phyloP scores from a whole-genome alignment of 1,140 invertebrate genomes.

The Ptiloglossa arizonensis region DNA sequence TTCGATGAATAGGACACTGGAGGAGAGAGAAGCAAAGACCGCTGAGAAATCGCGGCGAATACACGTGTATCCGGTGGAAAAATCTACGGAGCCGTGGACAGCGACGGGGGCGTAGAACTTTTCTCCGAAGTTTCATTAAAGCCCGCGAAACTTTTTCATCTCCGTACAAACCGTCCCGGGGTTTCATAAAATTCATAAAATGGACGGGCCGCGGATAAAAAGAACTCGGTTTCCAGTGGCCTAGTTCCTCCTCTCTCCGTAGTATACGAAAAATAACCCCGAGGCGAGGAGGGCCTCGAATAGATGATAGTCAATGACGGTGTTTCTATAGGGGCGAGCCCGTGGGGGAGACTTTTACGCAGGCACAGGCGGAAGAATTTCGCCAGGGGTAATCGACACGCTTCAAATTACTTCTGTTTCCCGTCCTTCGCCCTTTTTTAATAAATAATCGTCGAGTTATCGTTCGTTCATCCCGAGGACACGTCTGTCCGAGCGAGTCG shows the following conservation, averaged over 20 bases:
- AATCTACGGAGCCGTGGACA: background rate
- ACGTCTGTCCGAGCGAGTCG: too few species aligned
- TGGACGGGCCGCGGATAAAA: constrained; percentile 52
- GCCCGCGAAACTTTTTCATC: constrained; percentile 62
- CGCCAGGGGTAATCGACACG: constrained; percentile 37
- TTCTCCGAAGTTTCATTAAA: constrained; percentile 40
- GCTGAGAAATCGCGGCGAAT: background rate
- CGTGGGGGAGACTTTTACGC: constrained; percentile 3
- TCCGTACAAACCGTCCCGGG: constrained; percentile 15
- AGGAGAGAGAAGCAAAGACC: too few species aligned
- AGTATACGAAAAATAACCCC: constrained; percentile 62
- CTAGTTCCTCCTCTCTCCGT: constrained; percentile 51
- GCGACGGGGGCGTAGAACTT: constrained; percentile 3
- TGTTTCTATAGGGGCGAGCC: constrained; percentile 35
- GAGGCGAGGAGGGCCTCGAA: constrained; percentile 54
- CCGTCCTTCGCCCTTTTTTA: constrained; percentile 5
- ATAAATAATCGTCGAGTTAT: constrained; percentile 42
- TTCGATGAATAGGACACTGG: background rate
- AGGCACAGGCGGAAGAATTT: constrained; percentile 2
- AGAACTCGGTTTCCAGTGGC: constrained; percentile 56
- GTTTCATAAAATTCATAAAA: constrained; percentile 66
- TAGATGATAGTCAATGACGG: constrained; percentile 63
- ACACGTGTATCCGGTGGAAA: constrained; percentile 27
- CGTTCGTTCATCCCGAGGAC: background rate
- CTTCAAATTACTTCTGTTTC: constrained; percentile 39